Base-by-base conservation (phyloP, 2,888 invertebrate species). In the Tetragnatha montana region DNA sequence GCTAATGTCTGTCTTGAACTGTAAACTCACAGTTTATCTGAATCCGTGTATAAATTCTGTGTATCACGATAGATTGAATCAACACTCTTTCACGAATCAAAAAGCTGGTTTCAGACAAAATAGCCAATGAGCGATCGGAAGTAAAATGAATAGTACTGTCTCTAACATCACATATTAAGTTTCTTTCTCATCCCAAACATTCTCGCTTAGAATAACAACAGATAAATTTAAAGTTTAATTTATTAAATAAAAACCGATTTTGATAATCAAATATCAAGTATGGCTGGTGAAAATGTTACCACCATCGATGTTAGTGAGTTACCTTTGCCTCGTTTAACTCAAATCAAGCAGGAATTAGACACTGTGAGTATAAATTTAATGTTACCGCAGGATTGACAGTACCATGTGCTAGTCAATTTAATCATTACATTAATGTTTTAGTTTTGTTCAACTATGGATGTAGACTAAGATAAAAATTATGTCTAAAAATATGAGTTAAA, bases 281-380 rank as follows among this genome's bases (percentile, higher is more conserved):
- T 91, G 91, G 88, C 91, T 74, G 80, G 81, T 17, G 96, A 96
- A 92, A 96, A 87, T 87, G 85, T 89, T 14, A 71, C 60, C 8
- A 85, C 96, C 94, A 95, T 97, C 91, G 97, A 97, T 94, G 94
- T 98, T 92, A 96, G 96, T 6, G 96, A 96, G 92, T 94, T 98
- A 92, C 96, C 95, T 94, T 94, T 97, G 83, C 96, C 96, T 92
- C 97, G 97, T 94, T 95, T 98, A 93, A 95, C 96, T 92, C 96
- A 96, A 93, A 94, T 98, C 87, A 97, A 97, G 93, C 96, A 97
- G 93, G 97, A 97, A 94, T 94, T 98, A 92, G 97, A 98, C 94
- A 96, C 97, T 95, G 97, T 97, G 93, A 81, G 78, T 8, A 60
- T 60, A 81, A 69, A 21, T 80, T 68, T 81, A 73, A 68, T 75